These are phyloP conservation scores for Acridotheres tristis DNA, from an alignment of 2,797 vertebrate genomes.

Conservation along the genomic window DNA sequence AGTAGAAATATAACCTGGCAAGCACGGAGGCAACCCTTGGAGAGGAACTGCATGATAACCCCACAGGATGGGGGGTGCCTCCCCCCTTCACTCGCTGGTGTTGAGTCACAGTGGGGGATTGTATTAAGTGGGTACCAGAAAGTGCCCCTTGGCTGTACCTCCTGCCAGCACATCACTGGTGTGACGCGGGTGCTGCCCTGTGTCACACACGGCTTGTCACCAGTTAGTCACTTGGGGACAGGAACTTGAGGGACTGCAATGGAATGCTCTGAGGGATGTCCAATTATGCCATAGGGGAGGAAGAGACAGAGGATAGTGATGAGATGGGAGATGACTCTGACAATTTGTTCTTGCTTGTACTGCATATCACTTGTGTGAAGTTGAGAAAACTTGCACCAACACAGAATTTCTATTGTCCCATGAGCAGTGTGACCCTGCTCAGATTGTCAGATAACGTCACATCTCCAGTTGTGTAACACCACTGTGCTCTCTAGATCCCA, in stretches of 20 bases:
- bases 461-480: constrained; percentile 27
- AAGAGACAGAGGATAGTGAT: neutral
- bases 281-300: neutral
- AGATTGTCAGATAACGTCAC: constrained; percentile 5
- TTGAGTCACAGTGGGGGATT: neutral
- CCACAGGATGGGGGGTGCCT: neutral
- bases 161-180: neutral
- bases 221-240: neutral
- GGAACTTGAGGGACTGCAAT: neutral
- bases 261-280: neutral
- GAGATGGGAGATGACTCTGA: neutral
- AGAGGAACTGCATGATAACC: neutral
- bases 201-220: neutral
- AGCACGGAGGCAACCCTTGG: rapidly evolving
- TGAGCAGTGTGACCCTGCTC: neutral
- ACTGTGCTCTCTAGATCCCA: neutral
- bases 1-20: neutral
- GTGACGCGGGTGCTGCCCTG: neutral
- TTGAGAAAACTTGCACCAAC: neutral
- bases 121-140: neutral
- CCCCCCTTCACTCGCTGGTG: neutral
- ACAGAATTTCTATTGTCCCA: neutral
- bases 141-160: neutral
- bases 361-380: neutral
- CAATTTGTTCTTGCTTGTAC: neutral